Conservation (phyloP, 2,797 vertebrate species). For the Buceros bicornis region DNA sequence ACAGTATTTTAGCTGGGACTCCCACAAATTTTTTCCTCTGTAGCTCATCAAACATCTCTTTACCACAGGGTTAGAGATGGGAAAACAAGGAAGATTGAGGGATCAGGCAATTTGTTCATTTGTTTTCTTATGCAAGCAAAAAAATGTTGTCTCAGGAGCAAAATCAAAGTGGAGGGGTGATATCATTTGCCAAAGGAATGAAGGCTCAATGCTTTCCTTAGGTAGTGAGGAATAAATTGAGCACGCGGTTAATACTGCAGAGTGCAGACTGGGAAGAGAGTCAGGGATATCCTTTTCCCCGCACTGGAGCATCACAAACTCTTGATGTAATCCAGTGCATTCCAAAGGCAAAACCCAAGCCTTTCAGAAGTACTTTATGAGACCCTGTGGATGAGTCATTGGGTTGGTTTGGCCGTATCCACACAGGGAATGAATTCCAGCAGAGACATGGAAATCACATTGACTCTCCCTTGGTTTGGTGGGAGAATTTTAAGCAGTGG, state of each 20-base stretch:
- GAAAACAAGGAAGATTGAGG: slow-evolving; percentile 7
- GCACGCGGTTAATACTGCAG: neutral
- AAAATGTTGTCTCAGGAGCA: neutral
- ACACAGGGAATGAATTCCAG: slow-evolving; percentile 49
- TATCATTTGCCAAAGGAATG: slow-evolving; percentile 35
- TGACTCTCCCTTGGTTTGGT: neutral
- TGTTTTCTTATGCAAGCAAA: slow-evolving; percentile 42
- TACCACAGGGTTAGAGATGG: slow-evolving; percentile 47
- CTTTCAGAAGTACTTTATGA: slow-evolving; percentile 25
- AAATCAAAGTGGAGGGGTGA: neutral
- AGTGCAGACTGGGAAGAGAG: neutral
- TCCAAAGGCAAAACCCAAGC: slow-evolving; percentile 48
- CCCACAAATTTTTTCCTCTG: slow-evolving; percentile 57
- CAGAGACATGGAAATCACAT: slow-evolving; percentile 37
- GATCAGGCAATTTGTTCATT: slow-evolving; percentile 1
- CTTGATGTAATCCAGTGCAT: slow-evolving; percentile 7
- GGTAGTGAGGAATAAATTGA: neutral
- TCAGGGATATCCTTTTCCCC: neutral
- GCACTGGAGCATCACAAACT: neutral
- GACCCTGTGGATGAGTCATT: slow-evolving; percentile 30
- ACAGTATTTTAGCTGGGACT: slow-evolving; percentile 24
- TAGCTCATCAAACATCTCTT: slow-evolving; percentile 50
- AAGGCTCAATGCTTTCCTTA: neutral
- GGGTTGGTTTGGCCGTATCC: slow-evolving; percentile 44
- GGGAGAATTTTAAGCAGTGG: slow-evolving; percentile 3